These are phyloP conservation scores for Coccyzus lansbergi DNA, from an alignment of 2,797 vertebrate species.

Conservation along the genomic window DNA sequence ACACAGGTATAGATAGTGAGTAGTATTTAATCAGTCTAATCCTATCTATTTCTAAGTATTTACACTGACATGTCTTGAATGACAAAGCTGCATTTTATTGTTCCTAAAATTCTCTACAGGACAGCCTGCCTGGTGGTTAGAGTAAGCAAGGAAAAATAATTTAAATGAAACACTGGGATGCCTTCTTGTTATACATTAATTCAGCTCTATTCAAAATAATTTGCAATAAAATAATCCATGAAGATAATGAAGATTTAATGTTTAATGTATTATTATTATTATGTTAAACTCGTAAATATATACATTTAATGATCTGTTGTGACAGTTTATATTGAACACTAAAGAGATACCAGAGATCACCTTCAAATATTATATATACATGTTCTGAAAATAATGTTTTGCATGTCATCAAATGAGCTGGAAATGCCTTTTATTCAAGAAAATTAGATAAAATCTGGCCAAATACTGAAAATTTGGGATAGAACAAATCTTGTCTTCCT, in stretches of 20 bases:
- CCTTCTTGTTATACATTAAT: not conserved
- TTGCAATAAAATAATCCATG: not conserved
- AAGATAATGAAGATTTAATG: not conserved
- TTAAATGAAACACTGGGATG: not conserved
- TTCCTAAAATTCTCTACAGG: not conserved
- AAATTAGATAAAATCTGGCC: not conserved
- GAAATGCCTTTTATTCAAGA: conserved; percentile 1
- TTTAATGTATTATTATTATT: not conserved
- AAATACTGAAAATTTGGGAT: not conserved
- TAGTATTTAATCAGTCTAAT: not conserved
- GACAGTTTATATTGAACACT: not conserved
- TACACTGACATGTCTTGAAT: not conserved
- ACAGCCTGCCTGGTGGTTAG: not conserved
- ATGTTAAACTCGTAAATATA: not conserved
- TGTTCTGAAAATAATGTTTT: not conserved
- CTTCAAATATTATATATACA: not conserved
- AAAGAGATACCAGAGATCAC: not conserved
- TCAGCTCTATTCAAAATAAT: not conserved
- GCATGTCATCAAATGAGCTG: not conserved
- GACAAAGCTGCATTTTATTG: not conserved
- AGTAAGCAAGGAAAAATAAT: not conserved
- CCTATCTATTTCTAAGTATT: not conserved
- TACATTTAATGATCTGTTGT: not conserved
- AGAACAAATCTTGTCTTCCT: not conserved
- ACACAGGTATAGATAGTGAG: not conserved